Evolutionary conservation across 2,113 vertebrate species (phyloP), one percentile per base, ranked within the genome.

Genomic region (Myiozetetes cayanensis): DNA sequence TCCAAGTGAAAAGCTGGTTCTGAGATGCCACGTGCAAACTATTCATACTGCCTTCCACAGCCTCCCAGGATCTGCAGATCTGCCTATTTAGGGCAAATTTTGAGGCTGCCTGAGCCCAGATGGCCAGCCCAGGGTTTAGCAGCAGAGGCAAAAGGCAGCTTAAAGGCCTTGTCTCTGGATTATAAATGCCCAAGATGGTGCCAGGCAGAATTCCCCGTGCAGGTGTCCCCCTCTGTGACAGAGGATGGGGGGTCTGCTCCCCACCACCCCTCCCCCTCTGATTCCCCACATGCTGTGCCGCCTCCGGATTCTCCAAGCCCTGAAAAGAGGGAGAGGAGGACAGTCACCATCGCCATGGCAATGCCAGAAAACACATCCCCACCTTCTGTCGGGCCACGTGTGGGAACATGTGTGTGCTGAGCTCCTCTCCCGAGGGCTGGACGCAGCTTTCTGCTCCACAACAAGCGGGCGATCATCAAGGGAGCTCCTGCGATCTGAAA

Each of bases 321-420:
- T 9, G 78, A 25, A 39, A 65, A n/a, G 61, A 83, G 47, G 70
- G 74, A 73, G 73, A 73, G 68, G 27, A 76, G 87, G 83, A 90
- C 47, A 52, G 94, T 21, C 83, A 39, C 66, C 87, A 83, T 87
- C 5, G 89, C 93, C 95, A 94, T 87, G 87, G 96, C 12, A 93
- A 90, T 90, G 72, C 11, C 75, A 93, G 68, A 18, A 81, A 87
- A 72, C 89, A 55, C 81, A 46, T 77, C 77, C 87, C 92, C 65
- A 83, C 82, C 85, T 90, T 88, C 87, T 94, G 93, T 3, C 90
- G 3, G 89, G 90, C 94, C 95, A 92, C 85, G 79, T 92, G 95
- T 47, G 93, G 37, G 67, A 7, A 78, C 91, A 53, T 12, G 95
- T 52, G 89, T 85, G 90, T 3, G 80, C 87, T 14, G 4, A 23